These are phyloP conservation scores for Volucella zonaria DNA, from an alignment of 2,888 invertebrate species.

Conservation along the genomic window DNA sequence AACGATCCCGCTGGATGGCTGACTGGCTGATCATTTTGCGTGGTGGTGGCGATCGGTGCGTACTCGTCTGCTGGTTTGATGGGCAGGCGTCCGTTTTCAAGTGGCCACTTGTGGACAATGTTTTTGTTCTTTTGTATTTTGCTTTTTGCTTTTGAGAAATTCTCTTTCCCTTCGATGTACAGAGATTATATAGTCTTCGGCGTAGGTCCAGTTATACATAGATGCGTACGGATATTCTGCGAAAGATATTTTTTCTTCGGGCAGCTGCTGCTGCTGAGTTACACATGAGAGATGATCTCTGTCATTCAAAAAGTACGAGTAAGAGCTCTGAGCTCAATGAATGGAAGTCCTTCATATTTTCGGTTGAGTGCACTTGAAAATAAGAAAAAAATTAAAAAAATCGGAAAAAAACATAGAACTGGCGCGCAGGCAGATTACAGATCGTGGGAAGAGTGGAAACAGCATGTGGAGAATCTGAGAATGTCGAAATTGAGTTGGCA, in stretches of 20 bases:
- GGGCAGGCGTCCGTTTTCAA: constrained; percentile 69
- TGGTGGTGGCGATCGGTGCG: constrained; percentile 40
- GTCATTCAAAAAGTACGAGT: constrained; percentile 33
- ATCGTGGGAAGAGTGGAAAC: constrained; percentile 64
- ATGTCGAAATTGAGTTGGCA: neutral
- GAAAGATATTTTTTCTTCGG: constrained; percentile 29
- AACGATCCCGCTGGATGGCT: constrained; percentile 27
- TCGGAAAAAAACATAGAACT: neutral
- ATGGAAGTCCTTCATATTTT: constrained; percentile 69
- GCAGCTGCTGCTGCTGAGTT: constrained; percentile 49
- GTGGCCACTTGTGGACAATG: constrained; percentile 68
- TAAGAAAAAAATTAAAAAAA: too few species aligned
- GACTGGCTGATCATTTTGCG: constrained; percentile 66
- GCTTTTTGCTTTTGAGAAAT: neutral
- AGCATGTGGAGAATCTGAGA: constrained; percentile 35
- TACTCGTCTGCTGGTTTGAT: constrained; percentile 43
- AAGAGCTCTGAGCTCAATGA: constrained; percentile 44
- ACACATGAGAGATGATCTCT: constrained; percentile 61
- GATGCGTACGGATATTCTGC: constrained; percentile 36
- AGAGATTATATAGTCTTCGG: constrained; percentile 28
- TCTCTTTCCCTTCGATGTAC: constrained; percentile 12
- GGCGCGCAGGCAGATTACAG: constrained; percentile 40
- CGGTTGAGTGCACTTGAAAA: constrained; percentile 43
- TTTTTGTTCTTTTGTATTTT: constrained; percentile 7
- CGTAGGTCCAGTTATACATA: constrained; percentile 8